A percentile compares a stretch with the other conserved stretches of the same genome.
Evolutionary conservation across 1,140 invertebrate species (phyloP).

Genomic region (Drosophila baimaii): DNA sequence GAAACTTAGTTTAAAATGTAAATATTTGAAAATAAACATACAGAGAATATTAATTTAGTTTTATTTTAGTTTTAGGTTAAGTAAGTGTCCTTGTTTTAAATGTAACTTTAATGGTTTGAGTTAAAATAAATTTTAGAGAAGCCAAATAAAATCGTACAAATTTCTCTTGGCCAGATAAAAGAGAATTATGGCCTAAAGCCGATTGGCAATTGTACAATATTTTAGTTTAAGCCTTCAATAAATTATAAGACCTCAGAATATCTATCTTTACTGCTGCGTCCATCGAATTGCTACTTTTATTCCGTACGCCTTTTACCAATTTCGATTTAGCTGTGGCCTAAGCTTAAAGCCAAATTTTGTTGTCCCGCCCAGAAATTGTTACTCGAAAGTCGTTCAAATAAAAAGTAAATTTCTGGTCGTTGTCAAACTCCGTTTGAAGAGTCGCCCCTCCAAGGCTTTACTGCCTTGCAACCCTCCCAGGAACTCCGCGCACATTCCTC

Average conservation of each 20-base stretch:
- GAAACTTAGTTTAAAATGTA: too few species aligned
- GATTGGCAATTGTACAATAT: background rate
- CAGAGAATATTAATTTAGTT: too few species aligned
- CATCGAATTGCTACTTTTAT: background rate
- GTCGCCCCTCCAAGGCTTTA: constrained; percentile 40
- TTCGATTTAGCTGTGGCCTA: constrained; percentile 10
- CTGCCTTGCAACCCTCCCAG: constrained; percentile 1
- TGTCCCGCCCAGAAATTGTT: constrained; percentile 14
- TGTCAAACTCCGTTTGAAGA: constrained; percentile 47
- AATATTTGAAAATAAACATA: too few species aligned
- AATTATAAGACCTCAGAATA: background rate
- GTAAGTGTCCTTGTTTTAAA: too few species aligned
- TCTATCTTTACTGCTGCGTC: constrained; percentile 1
- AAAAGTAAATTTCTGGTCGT: constrained; percentile 28
- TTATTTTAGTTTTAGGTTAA: too few species aligned
- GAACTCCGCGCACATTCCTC: constrained; percentile 28
- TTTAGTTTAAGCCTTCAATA: constrained; percentile 14
- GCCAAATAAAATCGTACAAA: background rate
- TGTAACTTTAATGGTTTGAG: background rate
- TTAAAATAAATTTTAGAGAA: background rate
- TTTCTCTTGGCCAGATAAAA: background rate
- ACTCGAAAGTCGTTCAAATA: constrained; percentile 24
- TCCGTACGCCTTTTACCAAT: constrained; percentile 3
- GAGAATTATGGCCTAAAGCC: background rate
- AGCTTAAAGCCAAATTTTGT: constrained; percentile 28